phyloP scores from a whole-genome alignment of 2,888 invertebrate species.

The Polylopha cassiicola region DNA sequence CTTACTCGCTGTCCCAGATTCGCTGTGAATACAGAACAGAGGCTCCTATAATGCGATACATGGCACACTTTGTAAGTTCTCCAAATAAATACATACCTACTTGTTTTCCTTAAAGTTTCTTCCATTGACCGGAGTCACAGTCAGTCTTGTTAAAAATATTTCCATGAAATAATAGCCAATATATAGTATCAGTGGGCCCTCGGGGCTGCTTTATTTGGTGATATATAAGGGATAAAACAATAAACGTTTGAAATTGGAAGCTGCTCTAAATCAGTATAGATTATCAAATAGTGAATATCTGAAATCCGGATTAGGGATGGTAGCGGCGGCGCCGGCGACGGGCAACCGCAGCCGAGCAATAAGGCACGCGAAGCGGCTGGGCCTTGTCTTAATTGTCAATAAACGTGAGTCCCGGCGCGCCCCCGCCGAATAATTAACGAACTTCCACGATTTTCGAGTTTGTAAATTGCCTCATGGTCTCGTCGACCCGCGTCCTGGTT shows the following conservation, averaged over 20 bases:
- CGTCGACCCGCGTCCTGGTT: constrained; percentile 69
- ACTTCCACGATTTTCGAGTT: constrained; percentile 77
- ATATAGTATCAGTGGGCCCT: too few species aligned
- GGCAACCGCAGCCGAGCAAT: constrained; percentile 54
- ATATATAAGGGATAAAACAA: too few species aligned
- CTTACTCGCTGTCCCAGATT: constrained; percentile 59
- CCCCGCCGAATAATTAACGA: constrained; percentile 74
- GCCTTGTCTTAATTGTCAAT: constrained; percentile 74
- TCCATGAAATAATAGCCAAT: too few species aligned
- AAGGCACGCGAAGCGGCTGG: constrained; percentile 59
- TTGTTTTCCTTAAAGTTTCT: constrained; percentile 43
- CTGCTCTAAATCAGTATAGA: constrained; percentile 36
- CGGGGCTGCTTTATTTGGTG: too few species aligned
- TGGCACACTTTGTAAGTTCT: constrained; percentile 51
- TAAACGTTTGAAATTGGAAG: too few species aligned
- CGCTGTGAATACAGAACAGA: constrained; percentile 61
- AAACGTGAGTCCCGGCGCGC: constrained; percentile 65
- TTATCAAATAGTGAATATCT: constrained; percentile 53
- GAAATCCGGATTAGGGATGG: constrained; percentile 32
- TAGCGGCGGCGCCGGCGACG: constrained; percentile 22
- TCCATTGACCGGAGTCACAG: too few species aligned
- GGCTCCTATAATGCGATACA: constrained; percentile 55
- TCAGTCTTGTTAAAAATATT: too few species aligned
- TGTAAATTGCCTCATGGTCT: constrained; percentile 75
- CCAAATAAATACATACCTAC: constrained; percentile 34